Evolutionary conservation across 2,888 invertebrate species (phyloP), one percentile per base, ranked within the genome.

Genomic region (Alcis repandata): DNA sequence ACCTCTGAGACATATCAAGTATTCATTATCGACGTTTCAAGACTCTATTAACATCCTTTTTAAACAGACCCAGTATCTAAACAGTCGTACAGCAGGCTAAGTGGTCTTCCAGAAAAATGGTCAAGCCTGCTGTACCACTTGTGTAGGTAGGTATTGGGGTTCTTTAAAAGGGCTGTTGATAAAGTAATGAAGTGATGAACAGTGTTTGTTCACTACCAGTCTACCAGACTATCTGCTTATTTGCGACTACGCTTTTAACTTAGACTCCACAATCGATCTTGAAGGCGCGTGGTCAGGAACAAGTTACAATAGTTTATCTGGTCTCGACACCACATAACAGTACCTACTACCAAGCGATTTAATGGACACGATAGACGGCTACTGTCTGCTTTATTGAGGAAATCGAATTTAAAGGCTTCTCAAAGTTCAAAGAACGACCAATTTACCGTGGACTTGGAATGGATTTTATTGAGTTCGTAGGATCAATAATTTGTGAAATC

Each of bases 261-360:
- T 64, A 22, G 2, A 10, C 32, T 38, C n/a, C 49, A 6, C 2
- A 11, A 38, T 17, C 3, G 20, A 59, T 56, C 52, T 43, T 20
- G 20, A 3, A 32, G 76, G 76, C 82, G 79, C 80, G 80, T 81
- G 86, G 82, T 69, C 78, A 63, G 58, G 40, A 68, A 72, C 70
- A 67, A 60, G 71, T 77, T 69, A 77, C 76, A 76, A 78, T 74
- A 71, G 68, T 72, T 82, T 85, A 88, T 87, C 84, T 76, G 59
- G 58, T 46, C 59, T 76, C 77, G 74, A 71, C 74, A 72, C 77
- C 76, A 72, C 73, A 73, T 82, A 82, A 81, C 80, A 74, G 78
- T 77, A 77, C 27, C 27, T 27, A 27, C 73, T 53, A 11, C 27
- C 11, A 19, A 19, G 67, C 60, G 72, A 61, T 72, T 73, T 81